Conservation (phyloP, 2,113 vertebrate genomes). For the Saguinus midas region DNA sequence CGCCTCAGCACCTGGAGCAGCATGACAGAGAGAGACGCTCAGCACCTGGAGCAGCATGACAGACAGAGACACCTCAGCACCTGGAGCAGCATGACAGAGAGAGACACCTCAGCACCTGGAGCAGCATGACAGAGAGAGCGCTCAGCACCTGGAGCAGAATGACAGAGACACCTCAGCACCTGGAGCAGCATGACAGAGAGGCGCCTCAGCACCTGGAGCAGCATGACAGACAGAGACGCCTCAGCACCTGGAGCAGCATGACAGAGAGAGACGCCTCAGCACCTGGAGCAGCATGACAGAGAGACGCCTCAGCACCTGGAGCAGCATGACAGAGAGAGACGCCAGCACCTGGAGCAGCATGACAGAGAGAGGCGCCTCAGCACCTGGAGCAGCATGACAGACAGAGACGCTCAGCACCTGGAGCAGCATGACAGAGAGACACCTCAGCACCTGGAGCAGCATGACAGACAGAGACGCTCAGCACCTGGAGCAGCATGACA, state of each 20-base stretch:
- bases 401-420: not conserved
- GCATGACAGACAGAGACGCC: not conserved
- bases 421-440: not conserved
- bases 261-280: not conserved
- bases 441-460: not conserved
- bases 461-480: not conserved
- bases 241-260: not conserved
- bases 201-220: not conserved
- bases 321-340: not conserved
- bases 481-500: not conserved
- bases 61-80: not conserved
- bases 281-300: not conserved
- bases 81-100: not conserved
- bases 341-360: not conserved
- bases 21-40: not conserved
- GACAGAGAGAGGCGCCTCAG: not conserved
- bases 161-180: not conserved
- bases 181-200: not conserved
- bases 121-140: not conserved
- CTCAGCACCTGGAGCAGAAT: not conserved
- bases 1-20: not conserved
- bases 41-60: not conserved
- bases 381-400: not conserved
- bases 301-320: not conserved
- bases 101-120: not conserved